These are phyloP conservation scores for Nylanderia fulva DNA, from an alignment of 1,140 invertebrate species.

Conservation along the genomic window DNA sequence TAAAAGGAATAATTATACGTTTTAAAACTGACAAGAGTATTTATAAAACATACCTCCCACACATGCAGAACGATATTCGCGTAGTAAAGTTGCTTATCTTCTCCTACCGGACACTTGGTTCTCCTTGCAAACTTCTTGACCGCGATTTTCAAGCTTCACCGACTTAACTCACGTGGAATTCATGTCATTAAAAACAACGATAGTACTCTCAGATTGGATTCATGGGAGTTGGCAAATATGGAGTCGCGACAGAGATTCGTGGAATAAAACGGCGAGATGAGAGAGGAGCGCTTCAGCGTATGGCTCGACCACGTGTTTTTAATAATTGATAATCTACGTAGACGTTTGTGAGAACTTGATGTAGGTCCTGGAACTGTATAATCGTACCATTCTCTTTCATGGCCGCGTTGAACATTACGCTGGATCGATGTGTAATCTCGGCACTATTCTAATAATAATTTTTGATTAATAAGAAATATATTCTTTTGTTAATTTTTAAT, in stretches of 20 bases:
- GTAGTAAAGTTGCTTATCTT: not conserved
- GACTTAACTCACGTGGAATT: constrained; percentile 56
- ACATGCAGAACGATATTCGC: not conserved
- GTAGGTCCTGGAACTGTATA: constrained; percentile 79
- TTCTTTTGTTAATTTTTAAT: not conserved
- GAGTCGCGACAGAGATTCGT: constrained; percentile 74
- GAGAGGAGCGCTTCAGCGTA: constrained; percentile 68
- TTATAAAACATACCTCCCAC: constrained; percentile 15
- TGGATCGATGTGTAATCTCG: not conserved
- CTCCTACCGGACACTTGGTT: constrained; percentile 11
- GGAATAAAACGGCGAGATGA: constrained; percentile 81
- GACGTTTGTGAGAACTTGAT: constrained; percentile 80
- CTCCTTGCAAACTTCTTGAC: constrained; percentile 2
- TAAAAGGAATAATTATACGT: not conserved
- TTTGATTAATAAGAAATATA: not conserved
- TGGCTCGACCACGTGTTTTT: constrained; percentile 82
- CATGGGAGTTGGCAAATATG: constrained; percentile 75
- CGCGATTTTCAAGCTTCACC: constrained; percentile 43
- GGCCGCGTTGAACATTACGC: constrained; percentile 36
- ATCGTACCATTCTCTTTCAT: constrained; percentile 80
- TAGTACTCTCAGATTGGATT: constrained; percentile 71
- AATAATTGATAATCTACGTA: constrained; percentile 85
- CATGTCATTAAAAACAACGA: constrained; percentile 66
- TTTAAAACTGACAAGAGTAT: not conserved
- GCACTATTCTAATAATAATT: not conserved